phyloP scores from a whole-genome alignment of 92 coral and sea anemone species.

The Hydrozoanthus gracilis region DNA sequence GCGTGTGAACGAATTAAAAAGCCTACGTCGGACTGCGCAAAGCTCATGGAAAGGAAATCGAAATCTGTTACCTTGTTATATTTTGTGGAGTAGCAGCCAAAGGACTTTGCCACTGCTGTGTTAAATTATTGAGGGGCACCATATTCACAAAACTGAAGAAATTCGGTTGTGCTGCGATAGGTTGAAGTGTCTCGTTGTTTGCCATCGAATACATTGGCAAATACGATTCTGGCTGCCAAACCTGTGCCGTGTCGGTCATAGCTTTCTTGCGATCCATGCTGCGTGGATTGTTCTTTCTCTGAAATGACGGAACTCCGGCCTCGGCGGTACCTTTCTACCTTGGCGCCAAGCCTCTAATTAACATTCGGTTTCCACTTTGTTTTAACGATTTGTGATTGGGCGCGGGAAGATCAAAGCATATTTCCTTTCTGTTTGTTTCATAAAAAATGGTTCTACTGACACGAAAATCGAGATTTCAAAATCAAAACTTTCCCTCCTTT shows the following conservation, averaged over 20 bases:
- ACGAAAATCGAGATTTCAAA: too few relatives aligned
- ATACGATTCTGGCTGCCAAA: slow-evolving; percentile 34
- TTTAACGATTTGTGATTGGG: slow-evolving; percentile 3
- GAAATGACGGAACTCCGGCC: neutral
- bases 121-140: slow-evolving; percentile 6
- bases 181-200: slow-evolving; percentile 14
- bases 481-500: neutral
- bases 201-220: slow-evolving; percentile 2
- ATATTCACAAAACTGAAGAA: slow-evolving; percentile 35
- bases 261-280: slow-evolving; percentile 16
- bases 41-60: neutral
- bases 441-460: too few relatives aligned
- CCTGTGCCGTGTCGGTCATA: neutral
- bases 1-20: too few relatives aligned
- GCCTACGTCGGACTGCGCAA: neutral
- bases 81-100: neutral
- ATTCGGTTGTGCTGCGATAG: neutral
- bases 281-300: neutral
- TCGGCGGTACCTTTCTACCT: neutral
- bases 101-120: slow-evolving; percentile 23
- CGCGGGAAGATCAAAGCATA: slow-evolving; percentile 26
- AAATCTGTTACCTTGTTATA: slow-evolving; percentile 10
- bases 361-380: neutral
- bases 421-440: too few relatives aligned
- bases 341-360: slow-evolving; percentile 7